Evolutionary conservation across 2,888 invertebrate genomes (phyloP), one percentile per base, ranked within the genome.

Genomic region (Drosophila robusta): DNA sequence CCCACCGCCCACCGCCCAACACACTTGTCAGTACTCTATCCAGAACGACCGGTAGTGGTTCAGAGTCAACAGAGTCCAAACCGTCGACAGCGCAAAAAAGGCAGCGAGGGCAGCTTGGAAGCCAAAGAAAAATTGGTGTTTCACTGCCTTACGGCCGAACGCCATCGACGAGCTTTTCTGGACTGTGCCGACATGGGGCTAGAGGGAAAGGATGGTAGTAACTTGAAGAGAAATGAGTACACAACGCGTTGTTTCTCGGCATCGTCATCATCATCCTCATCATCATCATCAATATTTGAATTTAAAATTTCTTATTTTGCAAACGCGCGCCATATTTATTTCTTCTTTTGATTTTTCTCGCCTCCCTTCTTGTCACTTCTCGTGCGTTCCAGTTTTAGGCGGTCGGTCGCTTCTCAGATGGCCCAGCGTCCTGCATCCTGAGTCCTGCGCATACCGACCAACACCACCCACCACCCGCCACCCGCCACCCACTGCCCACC

Each of bases 261-360:
- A 60, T 52, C 57, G 44, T 39, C 36, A 12, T 44, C 46, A n/a
- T 51, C 42, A 22, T 55, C 49, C n/a, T 32, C 29, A 24, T 69
- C 64, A 52, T 73, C 73, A 78, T 81, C 89, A 81, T 87, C 86
- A 89, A 89, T 85, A 76, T 85, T 89, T 85, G 82, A 87, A 88
- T 89, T 87, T 75, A 70, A 87, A 77, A 89, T 89, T 85, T 88
- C 73, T 65, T 88, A 80, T 89, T 80, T 86, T 75, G 72, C 75
- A 60, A 85, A 77, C 84, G 83, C 70, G 80, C 90, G 89, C 89
- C 89, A 85, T 89, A 87, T 85, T 89, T 89, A 88, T 89, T 89
- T 85, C 70, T 84, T 88, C 68, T 80, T 88, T 68, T 77, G 55
- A 79, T 79, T 85, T 87, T 89, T 87, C 80, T 86, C 67, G 73